Percentiles rank a stretch among this genome's conserved stretches.
These are phyloP conservation scores for Dipodomys merriami DNA, from an alignment of 2,113 vertebrate species.

Conservation along the genomic window DNA sequence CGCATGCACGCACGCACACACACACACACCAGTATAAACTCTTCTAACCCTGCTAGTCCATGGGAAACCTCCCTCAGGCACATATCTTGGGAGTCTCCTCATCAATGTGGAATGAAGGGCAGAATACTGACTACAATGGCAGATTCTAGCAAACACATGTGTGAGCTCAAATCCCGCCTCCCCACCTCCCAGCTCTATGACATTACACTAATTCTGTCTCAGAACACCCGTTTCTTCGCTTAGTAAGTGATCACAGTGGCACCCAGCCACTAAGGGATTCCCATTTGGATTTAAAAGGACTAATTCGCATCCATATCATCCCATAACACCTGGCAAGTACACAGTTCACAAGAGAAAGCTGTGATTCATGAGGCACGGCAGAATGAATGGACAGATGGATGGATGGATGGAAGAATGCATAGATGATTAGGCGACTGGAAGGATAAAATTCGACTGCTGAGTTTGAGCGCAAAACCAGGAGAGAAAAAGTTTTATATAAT, in stretches of 20 bases:
- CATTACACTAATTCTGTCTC: not conserved
- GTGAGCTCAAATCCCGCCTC: not conserved
- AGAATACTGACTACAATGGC: not conserved
- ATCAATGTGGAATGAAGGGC: not conserved
- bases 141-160: not conserved
- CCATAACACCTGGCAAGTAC: not conserved
- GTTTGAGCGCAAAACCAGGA: not conserved
- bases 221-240: not conserved
- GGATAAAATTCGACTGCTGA: not conserved
- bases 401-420: not conserved
- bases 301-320: not conserved
- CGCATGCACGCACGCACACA: not conserved
- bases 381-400: not conserved
- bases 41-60: not conserved
- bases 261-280: not conserved
- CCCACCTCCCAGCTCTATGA: not conserved
- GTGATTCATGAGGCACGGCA: not conserved
- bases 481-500: not conserved
- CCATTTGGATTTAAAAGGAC: conserved; percentile 17
- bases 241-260: not conserved
- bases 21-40: not conserved
- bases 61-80: not conserved
- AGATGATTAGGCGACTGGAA: not conserved
- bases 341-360: not conserved
- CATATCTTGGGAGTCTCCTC: not conserved